phyloP scores from a whole-genome alignment of 2,888 invertebrate species.

The Junonia oenone region DNA sequence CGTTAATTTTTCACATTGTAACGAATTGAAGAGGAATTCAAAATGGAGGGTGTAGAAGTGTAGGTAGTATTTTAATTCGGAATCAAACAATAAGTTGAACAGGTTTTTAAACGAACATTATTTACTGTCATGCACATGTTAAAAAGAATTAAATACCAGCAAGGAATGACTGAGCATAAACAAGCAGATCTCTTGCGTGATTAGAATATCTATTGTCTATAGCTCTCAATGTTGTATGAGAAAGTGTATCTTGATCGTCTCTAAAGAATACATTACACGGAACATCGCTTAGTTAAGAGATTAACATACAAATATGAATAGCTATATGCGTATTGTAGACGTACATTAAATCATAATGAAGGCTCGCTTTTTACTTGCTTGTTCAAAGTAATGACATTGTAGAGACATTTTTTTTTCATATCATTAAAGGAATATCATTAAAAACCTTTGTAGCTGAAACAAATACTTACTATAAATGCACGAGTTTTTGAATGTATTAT shows the following conservation, averaged over 20 bases:
- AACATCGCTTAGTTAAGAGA: conserved; percentile 6
- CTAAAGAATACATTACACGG: neutral
- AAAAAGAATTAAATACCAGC: conserved; percentile 9
- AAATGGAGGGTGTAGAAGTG: neutral
- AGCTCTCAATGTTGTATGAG: conserved; percentile 34
- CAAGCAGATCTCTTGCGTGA: conserved; percentile 50
- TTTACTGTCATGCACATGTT: conserved; percentile 9
- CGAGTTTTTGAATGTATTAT: too few relatives aligned
- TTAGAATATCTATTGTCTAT: conserved; percentile 61
- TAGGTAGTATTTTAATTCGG: neutral
- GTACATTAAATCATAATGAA: neutral
- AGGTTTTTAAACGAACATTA: conserved; percentile 4
- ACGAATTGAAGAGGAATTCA: neutral
- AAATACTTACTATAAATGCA: too few relatives aligned
- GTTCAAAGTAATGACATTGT: neutral
- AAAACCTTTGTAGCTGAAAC: too few relatives aligned
- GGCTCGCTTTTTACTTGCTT: neutral
- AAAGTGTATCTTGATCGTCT: neutral
- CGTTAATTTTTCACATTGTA: too few relatives aligned
- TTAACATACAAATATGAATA: conserved; percentile 20
- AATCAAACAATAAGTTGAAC: neutral
- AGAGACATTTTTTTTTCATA: neutral
- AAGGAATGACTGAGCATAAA: conserved; percentile 43
- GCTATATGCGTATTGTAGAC: neutral
- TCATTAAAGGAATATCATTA: too few relatives aligned